These are phyloP conservation scores for Megalops atlanticus DNA, from an alignment of 2,113 vertebrate species.

Conservation along the genomic window DNA sequence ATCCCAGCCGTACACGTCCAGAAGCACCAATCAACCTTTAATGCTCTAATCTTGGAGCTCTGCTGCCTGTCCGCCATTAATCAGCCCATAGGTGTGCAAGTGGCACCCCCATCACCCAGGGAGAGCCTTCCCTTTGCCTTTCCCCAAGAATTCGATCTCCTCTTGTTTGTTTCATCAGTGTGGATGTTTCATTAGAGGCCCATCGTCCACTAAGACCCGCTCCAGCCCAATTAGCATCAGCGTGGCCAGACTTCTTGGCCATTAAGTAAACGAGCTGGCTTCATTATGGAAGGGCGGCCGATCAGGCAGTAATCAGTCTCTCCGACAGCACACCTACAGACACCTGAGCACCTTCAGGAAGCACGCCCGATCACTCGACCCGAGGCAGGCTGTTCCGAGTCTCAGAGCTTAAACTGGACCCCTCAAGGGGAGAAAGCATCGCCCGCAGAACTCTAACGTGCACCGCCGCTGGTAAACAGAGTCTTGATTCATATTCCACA, in stretches of 20 bases:
- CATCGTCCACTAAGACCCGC: slow-evolving; percentile 67
- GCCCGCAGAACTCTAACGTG: no score
- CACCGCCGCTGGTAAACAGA: no score
- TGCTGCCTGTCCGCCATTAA: slow-evolving; percentile 22
- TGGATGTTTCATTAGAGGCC: slow-evolving; percentile 62
- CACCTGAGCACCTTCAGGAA: background rate
- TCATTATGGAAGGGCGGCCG: slow-evolving; percentile 59
- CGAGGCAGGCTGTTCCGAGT: no score
- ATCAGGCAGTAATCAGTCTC: slow-evolving; percentile 53
- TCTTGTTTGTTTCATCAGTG: slow-evolving; percentile 52
- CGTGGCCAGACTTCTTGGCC: slow-evolving; percentile 64
- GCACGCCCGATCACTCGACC: no score
- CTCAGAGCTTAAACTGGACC: no score
- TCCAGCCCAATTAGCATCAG: slow-evolving; percentile 60
- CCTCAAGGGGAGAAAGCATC: no score
- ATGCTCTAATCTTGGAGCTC: slow-evolving; percentile 28
- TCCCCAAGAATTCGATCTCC: slow-evolving; percentile 42
- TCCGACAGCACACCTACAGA: slow-evolving; percentile 11
- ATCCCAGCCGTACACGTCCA: slow-evolving; percentile 19
- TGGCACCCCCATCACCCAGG: slow-evolving; percentile 9
- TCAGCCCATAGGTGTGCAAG: slow-evolving; percentile 34
- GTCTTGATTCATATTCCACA: no score
- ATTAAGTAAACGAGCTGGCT: slow-evolving; percentile 73
- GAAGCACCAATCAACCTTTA: slow-evolving; percentile 23
- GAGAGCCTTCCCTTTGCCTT: slow-evolving; percentile 23